Percentiles rank a stretch among this genome's conserved stretches.
Evolutionary conservation across 2,888 invertebrate genomes (phyloP).

Genomic region (Andrena hattorfiana): DNA sequence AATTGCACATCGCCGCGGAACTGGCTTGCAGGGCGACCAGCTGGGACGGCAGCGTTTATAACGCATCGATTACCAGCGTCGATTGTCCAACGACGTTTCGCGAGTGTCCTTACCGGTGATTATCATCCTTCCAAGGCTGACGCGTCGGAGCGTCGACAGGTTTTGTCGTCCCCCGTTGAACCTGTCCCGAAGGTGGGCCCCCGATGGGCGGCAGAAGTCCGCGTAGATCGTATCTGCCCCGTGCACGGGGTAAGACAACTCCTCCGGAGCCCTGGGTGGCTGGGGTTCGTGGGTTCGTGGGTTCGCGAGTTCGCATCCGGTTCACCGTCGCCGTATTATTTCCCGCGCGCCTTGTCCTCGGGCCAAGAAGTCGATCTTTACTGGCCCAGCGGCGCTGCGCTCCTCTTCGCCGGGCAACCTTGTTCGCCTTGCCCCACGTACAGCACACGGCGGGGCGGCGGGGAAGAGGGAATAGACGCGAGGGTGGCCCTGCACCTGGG

Average conservation of each 20-base stretch:
- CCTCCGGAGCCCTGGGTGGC: constrained; percentile 75
- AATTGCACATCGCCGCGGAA: constrained; percentile 42
- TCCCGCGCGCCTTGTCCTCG: constrained; percentile 76
- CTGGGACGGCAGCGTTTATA: constrained; percentile 37
- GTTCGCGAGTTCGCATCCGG: constrained; percentile 79
- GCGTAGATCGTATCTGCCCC: constrained; percentile 76
- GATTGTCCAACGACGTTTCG: constrained; percentile 62
- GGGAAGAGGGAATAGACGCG: constrained; percentile 13
- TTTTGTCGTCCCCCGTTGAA: constrained; percentile 63
- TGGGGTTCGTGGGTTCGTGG: constrained; percentile 69
- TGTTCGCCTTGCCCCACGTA: constrained; percentile 37
- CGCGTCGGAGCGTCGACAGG: constrained; percentile 65
- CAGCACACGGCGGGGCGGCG: not conserved
- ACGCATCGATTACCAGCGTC: constrained; percentile 36
- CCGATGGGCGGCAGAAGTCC: constrained; percentile 69
- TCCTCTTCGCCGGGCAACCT: constrained; percentile 44
- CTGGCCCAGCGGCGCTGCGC: constrained; percentile 42
- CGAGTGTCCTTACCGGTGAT: constrained; percentile 63
- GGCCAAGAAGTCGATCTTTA: constrained; percentile 62
- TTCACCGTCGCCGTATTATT: constrained; percentile 81
- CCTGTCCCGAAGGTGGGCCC: constrained; percentile 65
- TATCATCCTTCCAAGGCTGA: constrained; percentile 68
- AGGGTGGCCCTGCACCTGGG: constrained; percentile 69
- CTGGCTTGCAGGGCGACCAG: not conserved
- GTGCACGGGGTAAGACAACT: constrained; percentile 75